Evolutionary conservation across 2,888 invertebrate genomes (phyloP), one percentile per base, ranked within the genome.

Genomic region (Ochropacha duplaris): DNA sequence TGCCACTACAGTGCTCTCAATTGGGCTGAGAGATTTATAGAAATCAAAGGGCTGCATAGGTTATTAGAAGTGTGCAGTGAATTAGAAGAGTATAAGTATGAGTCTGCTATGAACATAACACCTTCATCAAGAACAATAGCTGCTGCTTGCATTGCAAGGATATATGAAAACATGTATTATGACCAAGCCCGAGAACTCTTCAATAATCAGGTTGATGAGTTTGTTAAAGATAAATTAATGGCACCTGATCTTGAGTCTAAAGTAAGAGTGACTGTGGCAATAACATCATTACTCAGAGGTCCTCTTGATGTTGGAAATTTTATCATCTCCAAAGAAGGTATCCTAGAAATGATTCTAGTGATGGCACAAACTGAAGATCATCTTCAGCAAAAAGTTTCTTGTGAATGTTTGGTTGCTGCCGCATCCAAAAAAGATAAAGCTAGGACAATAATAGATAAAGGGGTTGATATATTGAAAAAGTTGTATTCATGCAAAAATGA

Each of bases 361-460:
- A 98, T 99, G 98, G 99, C 99, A 1, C 96, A 96, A 61, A 96
- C 97, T 11, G 98, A 98, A n/a, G 97, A 99, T 78, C 69, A 94
- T 14, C 88, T 99, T 0, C 98, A 99, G 80, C 96, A 99, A 92
- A 96, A 96, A 87, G 96, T 99, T 14, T 97, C 99, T 0, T 98
- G 98, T 78, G 99, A 99, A 87, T 98, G 99, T 72, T 96, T 99
- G 52, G 97, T 99, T 61, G 98, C 98, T 5, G 98, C 99, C 4
- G 97, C 99, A 1, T 98, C 98, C 5, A 99, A 99, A 85, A 98
- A 98, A 84, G 99, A 99, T 81, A 98, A 99, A 89, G 99, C 99
- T 2, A 96, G 96, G 72, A 95, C 97, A 0, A 96, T 99, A 49
- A 96, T 98, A 55, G 94, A 94, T 54, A 97, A 97, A 81, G 99